Evolutionary conservation across 2,113 vertebrate genomes (phyloP), one percentile per base, ranked within the genome.

Genomic region (Phalacrocorax carbo): DNA sequence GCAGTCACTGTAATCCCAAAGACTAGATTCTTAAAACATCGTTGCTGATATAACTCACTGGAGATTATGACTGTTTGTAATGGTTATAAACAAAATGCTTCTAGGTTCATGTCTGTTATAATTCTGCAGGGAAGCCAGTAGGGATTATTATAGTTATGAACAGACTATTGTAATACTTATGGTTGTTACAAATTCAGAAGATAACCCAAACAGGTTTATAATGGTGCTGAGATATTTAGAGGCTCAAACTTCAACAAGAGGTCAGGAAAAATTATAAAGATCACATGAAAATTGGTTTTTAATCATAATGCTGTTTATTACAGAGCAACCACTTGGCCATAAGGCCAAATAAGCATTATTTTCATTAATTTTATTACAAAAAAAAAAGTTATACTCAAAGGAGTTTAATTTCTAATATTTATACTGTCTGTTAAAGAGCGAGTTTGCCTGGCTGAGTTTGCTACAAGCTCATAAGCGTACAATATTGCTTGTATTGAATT

Each of bases 101-200:
- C 58, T 71, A 55, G 29, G 21, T 89, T 91, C 64, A 18, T 44
- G 25, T 55, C 51, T 80, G 4, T 66, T 82, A n/a, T 12, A 71
- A 81, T 93, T 73, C 64, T 82, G 34, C 38, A 89, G 76, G 20
- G 85, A 77, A 91, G 49, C 46, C 40, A 77, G 54, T 30, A 65
- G 29, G 52, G 81, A 82, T 88, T 91, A 57, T 85, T 87, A 48
- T 9, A 29, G 46, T 73, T 82, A 68, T 26, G 77, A 84, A 75
- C 55, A 66, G 62, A 73, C 48, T 90, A 4, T 68, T 85, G 94
- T 73, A 62, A 65, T 86, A 44, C 20, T 83, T 76, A n/a, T 32
- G 15, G n/a, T 79, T 94, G 75, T 88, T 96, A 81, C 27, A 91
- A 90, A 79, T 78, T 90, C 58, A 68, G 60, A 90, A 82, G 60